phyloP scores from a whole-genome alignment of 2,797 vertebrate genomes.

The Lacerta agilis region DNA sequence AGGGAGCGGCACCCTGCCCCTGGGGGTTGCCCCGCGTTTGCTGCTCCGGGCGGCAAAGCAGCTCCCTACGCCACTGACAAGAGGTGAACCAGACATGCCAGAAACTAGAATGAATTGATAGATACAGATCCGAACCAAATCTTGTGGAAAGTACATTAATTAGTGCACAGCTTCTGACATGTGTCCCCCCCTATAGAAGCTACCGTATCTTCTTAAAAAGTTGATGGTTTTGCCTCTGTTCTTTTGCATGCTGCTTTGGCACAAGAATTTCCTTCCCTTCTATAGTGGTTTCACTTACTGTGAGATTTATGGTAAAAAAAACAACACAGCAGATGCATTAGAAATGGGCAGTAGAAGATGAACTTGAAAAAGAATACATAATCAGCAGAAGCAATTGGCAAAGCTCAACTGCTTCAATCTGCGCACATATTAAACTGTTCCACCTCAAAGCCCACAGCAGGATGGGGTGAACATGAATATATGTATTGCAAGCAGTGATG shows the following conservation, averaged over 20 bases:
- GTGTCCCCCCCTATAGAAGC: not conserved
- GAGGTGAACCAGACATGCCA: too few relatives aligned
- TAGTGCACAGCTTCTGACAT: not conserved
- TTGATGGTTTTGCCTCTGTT: not conserved
- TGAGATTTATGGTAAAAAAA: not conserved
- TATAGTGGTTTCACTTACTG: not conserved
- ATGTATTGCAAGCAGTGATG: not conserved
- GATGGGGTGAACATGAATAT: not conserved
- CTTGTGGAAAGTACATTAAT: not conserved
- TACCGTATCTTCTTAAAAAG: not conserved
- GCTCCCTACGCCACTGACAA: too few relatives aligned
- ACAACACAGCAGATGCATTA: not conserved
- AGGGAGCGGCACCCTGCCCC: too few relatives aligned
- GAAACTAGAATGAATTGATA: too few relatives aligned
- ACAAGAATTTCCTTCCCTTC: not conserved
- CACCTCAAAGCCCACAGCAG: not conserved
- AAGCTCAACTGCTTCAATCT: not conserved
- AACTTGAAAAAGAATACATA: not conserved
- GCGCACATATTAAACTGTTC: not conserved
- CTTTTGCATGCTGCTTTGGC: not conserved
- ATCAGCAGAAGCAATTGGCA: constrained; percentile 3
- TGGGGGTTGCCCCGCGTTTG: too few relatives aligned
- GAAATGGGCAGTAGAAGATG: not conserved
- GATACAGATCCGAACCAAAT: not conserved
- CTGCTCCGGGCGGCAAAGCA: too few relatives aligned